Evolutionary conservation across 2,888 invertebrate genomes (phyloP).

Genomic region (Drepanosiphum platanoidis): DNA sequence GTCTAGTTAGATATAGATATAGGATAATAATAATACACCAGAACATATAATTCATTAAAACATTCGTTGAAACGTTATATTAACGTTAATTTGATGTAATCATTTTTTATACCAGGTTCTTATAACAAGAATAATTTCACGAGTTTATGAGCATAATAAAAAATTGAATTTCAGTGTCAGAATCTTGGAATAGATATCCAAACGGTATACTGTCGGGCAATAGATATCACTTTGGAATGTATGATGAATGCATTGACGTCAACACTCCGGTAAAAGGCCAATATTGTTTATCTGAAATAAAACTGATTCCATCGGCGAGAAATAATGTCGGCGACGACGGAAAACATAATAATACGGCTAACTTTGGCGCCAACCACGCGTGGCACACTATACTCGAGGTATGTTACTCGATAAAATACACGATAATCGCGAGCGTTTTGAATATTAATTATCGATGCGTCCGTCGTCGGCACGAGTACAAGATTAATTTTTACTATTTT

Average conservation of each 20-base stretch:
- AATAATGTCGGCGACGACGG: not conserved
- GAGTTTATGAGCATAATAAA: no score
- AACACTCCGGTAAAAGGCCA: conserved; percentile 62
- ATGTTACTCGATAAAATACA: not conserved
- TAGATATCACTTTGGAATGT: conserved; percentile 63
- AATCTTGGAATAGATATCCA: conserved; percentile 63
- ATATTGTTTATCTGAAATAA: conserved; percentile 64
- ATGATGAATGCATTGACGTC: conserved; percentile 64
- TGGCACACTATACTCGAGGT: conserved; percentile 28
- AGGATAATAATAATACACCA: no score
- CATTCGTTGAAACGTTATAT: no score
- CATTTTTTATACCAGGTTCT: no score
- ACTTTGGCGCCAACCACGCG: not conserved
- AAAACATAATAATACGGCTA: not conserved
- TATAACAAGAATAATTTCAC: not conserved
- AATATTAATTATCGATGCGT: no score
- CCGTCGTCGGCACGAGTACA: no score
- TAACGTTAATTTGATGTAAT: no score
- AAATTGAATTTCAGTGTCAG: conserved; percentile 64
- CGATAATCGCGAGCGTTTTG: no score
- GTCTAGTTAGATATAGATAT: no score
- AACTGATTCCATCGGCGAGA: not conserved
- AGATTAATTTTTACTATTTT: not conserved
- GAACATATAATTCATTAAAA: no score
- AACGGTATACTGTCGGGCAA: conserved; percentile 63